Evolutionary conservation across 35 echinoderm and acorn worm species (phyloP).

Genomic region (Nesometra sesokonis): DNA sequence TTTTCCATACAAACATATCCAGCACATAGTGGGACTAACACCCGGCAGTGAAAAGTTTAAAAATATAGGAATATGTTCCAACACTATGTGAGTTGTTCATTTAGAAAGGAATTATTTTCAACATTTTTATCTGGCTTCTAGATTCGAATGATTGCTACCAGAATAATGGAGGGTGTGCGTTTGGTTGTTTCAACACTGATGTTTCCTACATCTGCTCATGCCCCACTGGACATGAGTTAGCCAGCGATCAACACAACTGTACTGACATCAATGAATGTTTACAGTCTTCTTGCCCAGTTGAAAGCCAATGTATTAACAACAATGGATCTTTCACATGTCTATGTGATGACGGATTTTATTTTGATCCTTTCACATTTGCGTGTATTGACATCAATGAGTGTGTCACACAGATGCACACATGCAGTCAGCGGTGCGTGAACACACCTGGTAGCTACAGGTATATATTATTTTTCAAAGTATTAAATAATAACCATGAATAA

Average conservation of each 20-base stretch:
- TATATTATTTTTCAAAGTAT: too few species aligned
- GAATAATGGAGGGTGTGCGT: neutral
- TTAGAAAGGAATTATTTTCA: too few species aligned
- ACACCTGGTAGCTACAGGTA: constrained; percentile 21
- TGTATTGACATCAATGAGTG: constrained; percentile 37
- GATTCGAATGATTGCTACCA: neutral
- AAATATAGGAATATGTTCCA: too few species aligned
- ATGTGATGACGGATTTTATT: constrained; percentile 4
- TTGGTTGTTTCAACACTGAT: neutral
- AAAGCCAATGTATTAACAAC: neutral
- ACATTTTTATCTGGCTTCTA: too few species aligned
- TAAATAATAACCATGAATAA: too few species aligned
- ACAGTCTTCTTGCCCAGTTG: neutral
- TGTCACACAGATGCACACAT: neutral
- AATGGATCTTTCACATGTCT: constrained; percentile 7
- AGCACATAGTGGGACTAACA: too few species aligned
- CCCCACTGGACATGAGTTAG: neutral
- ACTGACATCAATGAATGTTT: constrained; percentile 9
- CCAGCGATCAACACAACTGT: neutral
- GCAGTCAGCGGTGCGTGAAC: constrained; percentile 35
- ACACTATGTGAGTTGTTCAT: too few species aligned
- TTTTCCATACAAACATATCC: too few species aligned
- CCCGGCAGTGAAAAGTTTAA: too few species aligned
- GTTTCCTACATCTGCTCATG: constrained; percentile 4
- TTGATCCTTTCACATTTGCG: neutral